Conservation (phyloP, 2,888 invertebrate species). For the Napeogenes inachia region DNA sequence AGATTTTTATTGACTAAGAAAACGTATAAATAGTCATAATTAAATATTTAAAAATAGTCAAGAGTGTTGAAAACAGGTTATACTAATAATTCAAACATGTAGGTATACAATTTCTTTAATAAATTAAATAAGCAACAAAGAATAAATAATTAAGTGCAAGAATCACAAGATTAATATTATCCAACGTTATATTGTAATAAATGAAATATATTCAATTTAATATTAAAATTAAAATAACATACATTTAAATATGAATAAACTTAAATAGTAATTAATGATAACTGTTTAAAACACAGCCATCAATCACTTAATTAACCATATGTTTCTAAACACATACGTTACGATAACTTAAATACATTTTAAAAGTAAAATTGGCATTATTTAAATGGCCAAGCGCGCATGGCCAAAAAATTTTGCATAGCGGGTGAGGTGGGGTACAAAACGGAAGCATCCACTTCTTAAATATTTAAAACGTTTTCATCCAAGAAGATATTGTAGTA, state of each 20-base stretch:
- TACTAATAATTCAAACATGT: constrained; percentile 32
- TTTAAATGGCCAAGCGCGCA: constrained; percentile 39
- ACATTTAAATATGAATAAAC: no score
- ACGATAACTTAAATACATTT: neutral
- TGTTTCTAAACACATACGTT: neutral
- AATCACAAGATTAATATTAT: neutral
- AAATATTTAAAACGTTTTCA: constrained; percentile 36
- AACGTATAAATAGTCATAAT: neutral
- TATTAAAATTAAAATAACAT: no score
- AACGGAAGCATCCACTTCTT: constrained; percentile 39
- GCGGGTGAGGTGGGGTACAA: constrained; percentile 40
- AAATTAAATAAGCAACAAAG: constrained; percentile 50
- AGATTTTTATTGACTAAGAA: neutral
- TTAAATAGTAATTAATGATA: no score
- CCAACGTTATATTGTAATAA: constrained; percentile 23
- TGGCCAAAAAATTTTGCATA: constrained; percentile 60
- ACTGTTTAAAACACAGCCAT: no score
- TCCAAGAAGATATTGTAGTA: neutral
- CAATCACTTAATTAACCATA: neutral
- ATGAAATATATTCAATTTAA: constrained; percentile 14
- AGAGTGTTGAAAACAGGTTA: constrained; percentile 11
- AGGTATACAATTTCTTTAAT: constrained; percentile 44
- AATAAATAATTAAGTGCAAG: constrained; percentile 15
- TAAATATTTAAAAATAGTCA: constrained; percentile 11
- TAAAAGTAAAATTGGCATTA: constrained; percentile 8